Base-by-base conservation (phyloP, 2,888 invertebrate species). In the Heteromyza rotundicornis region DNA sequence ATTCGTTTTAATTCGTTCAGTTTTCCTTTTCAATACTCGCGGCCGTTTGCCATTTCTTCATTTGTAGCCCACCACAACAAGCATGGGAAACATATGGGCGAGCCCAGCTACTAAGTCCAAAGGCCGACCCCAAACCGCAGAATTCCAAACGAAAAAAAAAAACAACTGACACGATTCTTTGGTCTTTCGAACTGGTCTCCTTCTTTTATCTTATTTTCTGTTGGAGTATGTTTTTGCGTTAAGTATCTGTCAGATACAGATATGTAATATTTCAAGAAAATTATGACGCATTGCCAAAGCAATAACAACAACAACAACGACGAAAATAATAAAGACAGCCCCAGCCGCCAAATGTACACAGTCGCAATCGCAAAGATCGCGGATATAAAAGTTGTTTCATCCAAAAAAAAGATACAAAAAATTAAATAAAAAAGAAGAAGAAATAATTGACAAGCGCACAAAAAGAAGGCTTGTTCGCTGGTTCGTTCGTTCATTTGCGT, bases 241-340 rank as follows among this genome's bases (percentile, higher is more conserved):
- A 62, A 63, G 64, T 65, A 65, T 63, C 64, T 64, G 64, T 62
- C 67, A 67, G 67, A 63, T 67, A 64, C 60, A 56, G 59, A 60
- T 44, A 55, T 36, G 36, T 56, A 56, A 60, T 64, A 65, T 65
- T 64, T 67, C 62, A 63, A 65, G 60, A 63, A 67, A 68, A 65
- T 63, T 60, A 60, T 65, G 66, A 68, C 66, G 64, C 66, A 67
- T 68, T 60, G 57, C 47, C 60, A 53, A 57, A 58, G 52, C 22
- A 19, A 47, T n/a, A n/a, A n/a, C 10, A 40, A 40, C 3, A 8
- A n/a, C 32, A 32, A 32, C 32, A 14, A 40, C n/a, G 16, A n/a
- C 40, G n/a, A 40, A 40, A 40, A n/a, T n/a, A n/a, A n/a, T n/a
- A n/a, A 40, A 3, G n/a, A n/a, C 40, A 40, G n/a, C 40, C n/a